These are phyloP conservation scores for Columba guinea DNA, from an alignment of 2,797 vertebrate species.

Conservation along the genomic window DNA sequence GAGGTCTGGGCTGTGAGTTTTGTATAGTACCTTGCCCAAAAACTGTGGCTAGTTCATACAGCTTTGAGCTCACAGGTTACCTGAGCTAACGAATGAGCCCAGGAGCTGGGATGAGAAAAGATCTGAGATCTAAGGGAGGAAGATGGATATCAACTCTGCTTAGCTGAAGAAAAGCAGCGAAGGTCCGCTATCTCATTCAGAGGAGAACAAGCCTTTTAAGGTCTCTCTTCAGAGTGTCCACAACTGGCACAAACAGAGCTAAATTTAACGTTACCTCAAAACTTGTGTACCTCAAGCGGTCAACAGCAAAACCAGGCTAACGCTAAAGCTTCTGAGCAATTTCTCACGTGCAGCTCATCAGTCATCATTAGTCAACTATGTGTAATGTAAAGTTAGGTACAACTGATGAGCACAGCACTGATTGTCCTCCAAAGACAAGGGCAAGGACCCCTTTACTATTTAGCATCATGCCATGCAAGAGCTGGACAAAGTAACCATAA, in stretches of 20 bases:
- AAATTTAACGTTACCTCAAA: neutral
- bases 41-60: neutral
- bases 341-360: neutral
- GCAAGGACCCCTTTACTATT: neutral
- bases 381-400: neutral
- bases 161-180: neutral
- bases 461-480: neutral
- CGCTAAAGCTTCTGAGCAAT: neutral
- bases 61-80: neutral
- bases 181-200: neutral
- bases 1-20: neutral
- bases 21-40: neutral
- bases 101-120: neutral
- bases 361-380: neutral
- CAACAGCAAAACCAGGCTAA: neutral
- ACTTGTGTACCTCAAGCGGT: neutral
- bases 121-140: neutral
- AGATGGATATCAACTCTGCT: neutral
- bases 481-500: neutral
- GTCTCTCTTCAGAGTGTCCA: neutral
- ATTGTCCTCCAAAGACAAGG: neutral
- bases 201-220: neutral
- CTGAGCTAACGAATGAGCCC: neutral
- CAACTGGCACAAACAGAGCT: neutral
- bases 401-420: neutral